A percentile compares a stretch with the other conserved stretches of the same genome.
These are phyloP conservation scores for Dufourea novaeangliae DNA, from an alignment of 1,140 invertebrate species.

Conservation along the genomic window DNA sequence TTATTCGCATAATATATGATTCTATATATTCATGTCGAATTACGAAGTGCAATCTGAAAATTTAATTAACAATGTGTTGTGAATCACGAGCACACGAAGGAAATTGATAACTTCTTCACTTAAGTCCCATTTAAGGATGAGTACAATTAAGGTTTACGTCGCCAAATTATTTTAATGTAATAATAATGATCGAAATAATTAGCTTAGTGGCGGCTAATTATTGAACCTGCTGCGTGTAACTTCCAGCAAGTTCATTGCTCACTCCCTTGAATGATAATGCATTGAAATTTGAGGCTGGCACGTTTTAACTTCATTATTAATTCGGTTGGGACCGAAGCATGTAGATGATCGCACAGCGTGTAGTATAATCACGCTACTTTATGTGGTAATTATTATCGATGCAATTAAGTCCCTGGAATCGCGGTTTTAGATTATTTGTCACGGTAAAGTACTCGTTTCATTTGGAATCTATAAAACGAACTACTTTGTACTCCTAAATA, in stretches of 20 bases:
- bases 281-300: conserved; percentile 38
- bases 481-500: background rate
- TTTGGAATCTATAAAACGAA: background rate
- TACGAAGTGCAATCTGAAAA: no score
- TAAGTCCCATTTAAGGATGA: conserved; percentile 53
- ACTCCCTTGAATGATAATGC: conserved; percentile 40
- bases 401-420: conserved; percentile 3
- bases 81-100: no score
- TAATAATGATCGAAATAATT: conserved; percentile 59
- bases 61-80: no score
- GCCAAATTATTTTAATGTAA: conserved; percentile 54
- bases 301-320: conserved; percentile 47
- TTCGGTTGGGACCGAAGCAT: conserved; percentile 17
- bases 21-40: no score
- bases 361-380: conserved; percentile 7
- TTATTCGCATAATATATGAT: no score
- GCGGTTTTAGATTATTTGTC: background rate
- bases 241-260: conserved; percentile 8
- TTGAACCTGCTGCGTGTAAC: conserved; percentile 11
- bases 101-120: conserved; percentile 23
- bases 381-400: conserved; percentile 17
- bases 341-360: background rate
- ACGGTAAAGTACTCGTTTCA: background rate
- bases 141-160: conserved; percentile 48
- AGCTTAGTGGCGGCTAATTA: conserved; percentile 46